Percentiles rank a stretch among this genome's conserved stretches.
phyloP scores from a whole-genome alignment of 2,888 invertebrate genomes.

The Coleophora deauratella region DNA sequence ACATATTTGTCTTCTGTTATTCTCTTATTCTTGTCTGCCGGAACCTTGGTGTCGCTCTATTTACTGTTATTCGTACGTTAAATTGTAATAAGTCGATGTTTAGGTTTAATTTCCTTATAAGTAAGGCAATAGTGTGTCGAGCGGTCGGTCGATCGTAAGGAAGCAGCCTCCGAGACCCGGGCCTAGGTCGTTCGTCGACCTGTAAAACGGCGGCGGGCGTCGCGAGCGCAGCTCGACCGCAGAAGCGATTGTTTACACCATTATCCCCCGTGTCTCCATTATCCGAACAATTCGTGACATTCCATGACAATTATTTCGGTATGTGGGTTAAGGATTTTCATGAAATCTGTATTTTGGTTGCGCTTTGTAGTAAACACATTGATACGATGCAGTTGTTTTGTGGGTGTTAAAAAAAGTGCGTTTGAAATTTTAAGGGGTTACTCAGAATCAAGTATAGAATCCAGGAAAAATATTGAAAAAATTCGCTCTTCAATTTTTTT shows the following conservation, averaged over 20 bases:
- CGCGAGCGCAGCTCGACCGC: constrained; percentile 28
- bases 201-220: constrained; percentile 16
- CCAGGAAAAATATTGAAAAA: too few species aligned
- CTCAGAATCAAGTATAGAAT: too few species aligned
- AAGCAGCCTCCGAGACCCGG: constrained; percentile 4
- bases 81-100: not conserved
- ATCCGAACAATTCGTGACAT: constrained; percentile 69
- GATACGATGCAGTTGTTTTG: too few species aligned
- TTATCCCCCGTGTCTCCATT: constrained; percentile 27
- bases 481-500: too few species aligned
- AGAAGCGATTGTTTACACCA: constrained; percentile 60
- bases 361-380: not conserved
- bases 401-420: too few species aligned
- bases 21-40: too few species aligned
- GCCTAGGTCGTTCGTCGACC: constrained; percentile 72
- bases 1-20: too few species aligned
- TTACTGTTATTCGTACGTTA: too few species aligned
- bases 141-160: not conserved
- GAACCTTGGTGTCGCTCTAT: too few species aligned
- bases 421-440: too few species aligned
- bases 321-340: constrained; percentile 67
- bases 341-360: constrained; percentile 25
- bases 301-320: constrained; percentile 61
- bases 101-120: constrained; percentile 2
- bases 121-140: too few species aligned